Evolutionary conservation across 2,113 vertebrate species (phyloP).

Genomic region (Malurus cyaneus): DNA sequence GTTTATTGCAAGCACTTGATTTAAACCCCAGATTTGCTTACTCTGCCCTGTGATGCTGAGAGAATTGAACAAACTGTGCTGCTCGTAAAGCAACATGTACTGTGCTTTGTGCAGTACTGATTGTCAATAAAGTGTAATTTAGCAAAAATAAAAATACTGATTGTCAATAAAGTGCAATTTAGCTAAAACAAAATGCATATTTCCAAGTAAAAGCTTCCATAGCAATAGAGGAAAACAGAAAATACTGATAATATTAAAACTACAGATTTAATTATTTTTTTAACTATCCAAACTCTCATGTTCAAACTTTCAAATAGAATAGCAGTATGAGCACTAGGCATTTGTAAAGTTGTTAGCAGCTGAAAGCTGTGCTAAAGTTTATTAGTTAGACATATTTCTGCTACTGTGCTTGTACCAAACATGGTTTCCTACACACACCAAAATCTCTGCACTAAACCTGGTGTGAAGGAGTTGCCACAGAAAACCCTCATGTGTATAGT

Average conservation of each 20-base stretch:
- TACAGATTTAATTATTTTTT: not conserved
- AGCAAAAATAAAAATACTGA: not conserved
- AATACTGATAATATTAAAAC: not conserved
- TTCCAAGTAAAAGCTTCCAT: not conserved
- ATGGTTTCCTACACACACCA: rapidly evolving
- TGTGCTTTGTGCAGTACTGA: not conserved
- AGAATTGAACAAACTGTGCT: not conserved
- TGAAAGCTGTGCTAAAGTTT: not conserved
- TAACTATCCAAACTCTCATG: not conserved
- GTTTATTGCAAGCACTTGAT: not conserved
- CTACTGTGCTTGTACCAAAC: not conserved
- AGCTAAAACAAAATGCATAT: not conserved
- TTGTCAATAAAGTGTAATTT: slow-evolving; percentile 26
- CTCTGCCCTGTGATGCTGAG: not conserved
- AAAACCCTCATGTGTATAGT: not conserved
- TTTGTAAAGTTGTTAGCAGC: not conserved
- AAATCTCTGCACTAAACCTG: not conserved
- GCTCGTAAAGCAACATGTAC: not conserved
- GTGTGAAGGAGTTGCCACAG: not conserved
- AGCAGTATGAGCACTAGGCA: not conserved
- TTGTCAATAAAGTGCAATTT: not conserved
- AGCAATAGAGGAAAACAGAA: not conserved
- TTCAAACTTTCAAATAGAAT: not conserved
- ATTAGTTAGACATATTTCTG: not conserved
- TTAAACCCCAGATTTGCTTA: not conserved